Base-by-base conservation (phyloP, 2,113 vertebrate genomes). In the Ictalurus furcatus region DNA sequence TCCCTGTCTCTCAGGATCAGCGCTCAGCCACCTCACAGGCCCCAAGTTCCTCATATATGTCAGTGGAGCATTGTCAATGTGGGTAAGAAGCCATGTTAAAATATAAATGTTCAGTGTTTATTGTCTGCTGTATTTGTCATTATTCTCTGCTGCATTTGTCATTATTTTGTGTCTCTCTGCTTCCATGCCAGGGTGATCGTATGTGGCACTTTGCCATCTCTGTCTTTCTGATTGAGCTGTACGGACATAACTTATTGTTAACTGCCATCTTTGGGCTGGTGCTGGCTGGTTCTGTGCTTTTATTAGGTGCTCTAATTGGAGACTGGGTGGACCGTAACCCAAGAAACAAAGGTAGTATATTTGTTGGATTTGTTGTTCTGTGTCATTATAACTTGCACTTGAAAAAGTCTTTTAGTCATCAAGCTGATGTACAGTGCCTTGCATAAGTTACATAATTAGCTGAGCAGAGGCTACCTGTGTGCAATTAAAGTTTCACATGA, bases 121-220 rank as follows among this genome's bases (percentile, higher is more conserved):
- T 25, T 84, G 23, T 63, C 21, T 65, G 58, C 23, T 25, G 4
- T 80, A 54, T 80, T 85, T 84, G 19, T 7, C 58, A 63, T 44
- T 84, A 25, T 54, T 52, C 11, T 12, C n/a, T 67, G 4, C 59
- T 40, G 23, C 6, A 63, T 65, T 65, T 61, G 17, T 59, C 19
- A 37, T 56, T 84, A 25, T 54, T 52, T 34, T 37, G 3, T 90
- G 71, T 88, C 23, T 78, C 16, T 19, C 8, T 74, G 85, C 87
- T 34, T 37, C 48, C 91, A 23, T 88, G 90, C 78, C 90, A 97
- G 94, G 94, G 96, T 71, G 96, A 96, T 87, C 92, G 93, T 91
- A 96, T 95, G 95, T 95, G 95, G 92, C 95, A 95, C 92, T 97
- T 97, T 91, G 96, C 96, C 92, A 95, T 94, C 71, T 96, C 95